Percentiles rank a stretch among this genome's conserved stretches.
Evolutionary conservation across 2,797 vertebrate genomes (phyloP).

Genomic region (Sebastiscus tertius): DNA sequence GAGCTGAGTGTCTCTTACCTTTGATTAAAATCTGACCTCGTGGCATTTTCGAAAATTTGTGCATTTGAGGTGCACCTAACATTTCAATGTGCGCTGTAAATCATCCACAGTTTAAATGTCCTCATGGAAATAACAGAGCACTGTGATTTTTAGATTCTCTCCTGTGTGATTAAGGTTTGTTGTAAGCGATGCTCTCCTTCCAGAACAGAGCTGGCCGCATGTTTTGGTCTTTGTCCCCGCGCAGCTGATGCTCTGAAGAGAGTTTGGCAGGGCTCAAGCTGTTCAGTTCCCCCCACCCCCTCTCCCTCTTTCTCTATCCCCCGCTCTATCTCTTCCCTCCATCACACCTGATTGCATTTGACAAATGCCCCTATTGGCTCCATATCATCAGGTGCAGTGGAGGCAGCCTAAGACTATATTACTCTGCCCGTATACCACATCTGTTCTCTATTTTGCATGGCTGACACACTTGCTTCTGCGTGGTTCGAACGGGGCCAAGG

Average conservation of each 20-base stretch:
- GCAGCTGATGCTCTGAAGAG: slow-evolving; percentile 77
- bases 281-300: slow-evolving; percentile 40
- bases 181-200: slow-evolving; percentile 34
- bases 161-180: slow-evolving; percentile 37
- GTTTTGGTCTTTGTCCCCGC: slow-evolving; percentile 57
- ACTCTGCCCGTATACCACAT: slow-evolving; percentile 78
- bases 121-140: slow-evolving; percentile 12
- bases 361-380: slow-evolving; percentile 84
- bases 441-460: slow-evolving; percentile 77
- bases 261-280: slow-evolving; percentile 74
- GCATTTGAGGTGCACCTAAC: slow-evolving; percentile 41
- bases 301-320: slow-evolving; percentile 39
- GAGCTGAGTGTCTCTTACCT: slow-evolving; percentile 68
- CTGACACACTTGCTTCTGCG: slow-evolving; percentile 65
- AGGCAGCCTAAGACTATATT: slow-evolving; percentile 82
- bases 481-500: slow-evolving; percentile 62
- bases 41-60: slow-evolving; percentile 70
- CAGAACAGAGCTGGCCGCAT: slow-evolving; percentile 38
- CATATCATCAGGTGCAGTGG: slow-evolving; percentile 80
- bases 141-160: slow-evolving; percentile 26
- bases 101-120: slow-evolving; percentile 45
- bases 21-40: slow-evolving; percentile 75
- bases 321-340: slow-evolving; percentile 65
- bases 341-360: slow-evolving; percentile 86
- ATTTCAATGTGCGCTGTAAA: slow-evolving; percentile 45